Evolutionary conservation across 2,888 invertebrate species (phyloP).

Genomic region (Eumerus sabulonum): DNA sequence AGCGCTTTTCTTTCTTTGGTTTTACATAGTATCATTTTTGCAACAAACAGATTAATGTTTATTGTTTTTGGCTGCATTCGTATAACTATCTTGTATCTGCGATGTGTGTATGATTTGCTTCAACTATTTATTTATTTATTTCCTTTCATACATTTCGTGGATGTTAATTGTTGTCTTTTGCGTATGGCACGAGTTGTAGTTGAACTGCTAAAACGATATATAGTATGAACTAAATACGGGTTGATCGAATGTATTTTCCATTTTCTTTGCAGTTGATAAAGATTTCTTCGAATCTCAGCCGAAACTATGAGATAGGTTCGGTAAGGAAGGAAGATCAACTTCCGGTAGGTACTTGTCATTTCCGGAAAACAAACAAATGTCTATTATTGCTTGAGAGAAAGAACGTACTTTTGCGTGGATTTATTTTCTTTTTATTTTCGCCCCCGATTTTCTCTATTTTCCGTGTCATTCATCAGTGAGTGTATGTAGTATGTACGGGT

Average conservation of each 20-base stretch:
- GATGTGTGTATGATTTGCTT: slow-evolving; percentile 37
- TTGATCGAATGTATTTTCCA: slow-evolving; percentile 62
- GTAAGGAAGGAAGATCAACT: slow-evolving; percentile 66
- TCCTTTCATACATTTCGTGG: slow-evolving; percentile 35
- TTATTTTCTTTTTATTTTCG: background rate
- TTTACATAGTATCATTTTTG: slow-evolving; percentile 27
- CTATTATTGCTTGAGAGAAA: slow-evolving; percentile 1
- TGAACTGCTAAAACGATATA: slow-evolving; percentile 53
- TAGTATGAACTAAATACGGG: slow-evolving; percentile 34
- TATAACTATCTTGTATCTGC: slow-evolving; percentile 36
- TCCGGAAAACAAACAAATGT: slow-evolving; percentile 4
- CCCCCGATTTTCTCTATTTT: background rate
- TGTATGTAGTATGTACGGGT: slow-evolving; percentile 24
- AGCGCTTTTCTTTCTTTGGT: slow-evolving; percentile 26
- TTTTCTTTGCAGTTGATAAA: slow-evolving; percentile 75
- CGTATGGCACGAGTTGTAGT: slow-evolving; percentile 62
- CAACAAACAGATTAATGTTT: slow-evolving; percentile 24
- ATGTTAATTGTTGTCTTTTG: slow-evolving; percentile 43
- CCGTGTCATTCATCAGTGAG: slow-evolving; percentile 12
- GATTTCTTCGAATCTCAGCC: slow-evolving; percentile 75
- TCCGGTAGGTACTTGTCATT: slow-evolving; percentile 55
- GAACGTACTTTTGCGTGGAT: slow-evolving; percentile 16
- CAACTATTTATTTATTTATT: slow-evolving; percentile 13
- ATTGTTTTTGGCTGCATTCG: slow-evolving; percentile 23
- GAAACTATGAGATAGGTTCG: slow-evolving; percentile 74